phyloP scores from a whole-genome alignment of 2,888 invertebrate species.

The Acronicta alni region DNA sequence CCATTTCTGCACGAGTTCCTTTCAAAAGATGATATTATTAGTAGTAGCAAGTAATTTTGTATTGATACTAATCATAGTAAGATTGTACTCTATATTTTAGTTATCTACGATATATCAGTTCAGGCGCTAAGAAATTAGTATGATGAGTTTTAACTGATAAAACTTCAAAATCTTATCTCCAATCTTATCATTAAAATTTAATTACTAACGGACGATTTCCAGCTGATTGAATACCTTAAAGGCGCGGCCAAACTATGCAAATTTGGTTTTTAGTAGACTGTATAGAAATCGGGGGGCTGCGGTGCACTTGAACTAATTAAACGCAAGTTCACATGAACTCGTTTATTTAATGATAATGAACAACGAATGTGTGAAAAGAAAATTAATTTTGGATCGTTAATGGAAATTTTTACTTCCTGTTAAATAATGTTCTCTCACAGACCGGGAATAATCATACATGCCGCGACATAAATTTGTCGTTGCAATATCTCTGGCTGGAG shows the following conservation, averaged over 20 bases:
- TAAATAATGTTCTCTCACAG: no score
- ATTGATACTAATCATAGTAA: no score
- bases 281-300: conserved; percentile 30
- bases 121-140: neutral
- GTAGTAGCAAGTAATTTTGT: neutral
- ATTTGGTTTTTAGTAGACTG: conserved; percentile 8
- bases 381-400: no score
- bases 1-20: conserved; percentile 15
- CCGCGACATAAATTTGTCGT: no score
- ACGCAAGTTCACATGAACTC: conserved; percentile 35
- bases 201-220: conserved; percentile 33
- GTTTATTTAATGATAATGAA: conserved; percentile 31
- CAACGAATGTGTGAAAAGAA: neutral
- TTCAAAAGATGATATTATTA: conserved; percentile 1
- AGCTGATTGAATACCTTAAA: conserved; percentile 20
- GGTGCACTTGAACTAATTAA: conserved; percentile 48
- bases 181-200: conserved; percentile 28
- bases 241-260: conserved; percentile 32
- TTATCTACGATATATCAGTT: neutral
- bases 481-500: no score
- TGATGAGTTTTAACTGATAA: no score
- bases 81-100: neutral
- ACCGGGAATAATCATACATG: no score
- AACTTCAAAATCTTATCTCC: neutral
- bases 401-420: no score